Conservation (phyloP, 2,888 invertebrate species). For the Euplagia quadripunctaria region DNA sequence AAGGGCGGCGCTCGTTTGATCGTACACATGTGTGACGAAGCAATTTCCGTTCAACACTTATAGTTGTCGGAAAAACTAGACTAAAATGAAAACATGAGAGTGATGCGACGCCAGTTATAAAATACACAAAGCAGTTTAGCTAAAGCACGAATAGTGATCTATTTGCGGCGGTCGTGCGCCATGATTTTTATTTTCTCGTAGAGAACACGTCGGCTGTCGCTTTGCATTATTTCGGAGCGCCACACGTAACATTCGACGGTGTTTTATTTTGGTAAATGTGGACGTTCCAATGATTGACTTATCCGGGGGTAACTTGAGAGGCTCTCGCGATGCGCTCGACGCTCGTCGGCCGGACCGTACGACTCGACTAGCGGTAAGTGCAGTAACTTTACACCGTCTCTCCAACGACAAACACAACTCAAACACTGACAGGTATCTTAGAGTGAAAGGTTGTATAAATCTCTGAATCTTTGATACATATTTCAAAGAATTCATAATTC, state of each 20-base stretch:
- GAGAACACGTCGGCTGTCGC: slow-evolving; percentile 87
- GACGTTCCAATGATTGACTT: slow-evolving; percentile 87
- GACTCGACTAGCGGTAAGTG: slow-evolving; percentile 39
- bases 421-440: slow-evolving; percentile 74
- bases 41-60: slow-evolving; percentile 77
- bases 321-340: slow-evolving; percentile 71
- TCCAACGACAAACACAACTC: slow-evolving; percentile 66
- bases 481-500: slow-evolving; percentile 56
- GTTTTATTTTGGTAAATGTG: slow-evolving; percentile 85
- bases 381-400: slow-evolving; percentile 73
- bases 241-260: slow-evolving; percentile 83
- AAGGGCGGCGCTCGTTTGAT: slow-evolving; percentile 59
- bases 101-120: slow-evolving; percentile 80
- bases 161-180: slow-evolving; percentile 82
- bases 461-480: slow-evolving; percentile 53
- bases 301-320: slow-evolving; percentile 87
- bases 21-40: slow-evolving; percentile 69
- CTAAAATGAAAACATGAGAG: slow-evolving; percentile 69
- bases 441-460: slow-evolving; percentile 60
- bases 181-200: slow-evolving; percentile 87
- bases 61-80: slow-evolving; percentile 76
- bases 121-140: slow-evolving; percentile 86
- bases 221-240: slow-evolving; percentile 83
- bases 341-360: slow-evolving; percentile 47
- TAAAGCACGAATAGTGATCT: slow-evolving; percentile 80